Conservation (phyloP, 1,140 invertebrate genomes). For the Drosophila sulfurigaster region DNA sequence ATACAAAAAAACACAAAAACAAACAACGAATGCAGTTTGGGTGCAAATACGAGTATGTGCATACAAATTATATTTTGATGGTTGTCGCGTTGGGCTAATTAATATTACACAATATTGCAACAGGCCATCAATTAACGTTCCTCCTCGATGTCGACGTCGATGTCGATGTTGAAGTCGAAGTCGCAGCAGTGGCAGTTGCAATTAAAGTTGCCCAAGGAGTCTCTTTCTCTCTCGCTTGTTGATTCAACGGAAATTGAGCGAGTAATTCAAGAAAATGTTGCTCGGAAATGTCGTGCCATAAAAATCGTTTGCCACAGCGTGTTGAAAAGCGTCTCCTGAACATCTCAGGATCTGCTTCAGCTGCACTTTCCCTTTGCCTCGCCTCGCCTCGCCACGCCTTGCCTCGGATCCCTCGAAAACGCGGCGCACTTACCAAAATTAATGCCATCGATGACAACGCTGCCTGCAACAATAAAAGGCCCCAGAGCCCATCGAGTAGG, state of each 20-base stretch:
- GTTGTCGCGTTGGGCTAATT: slow-evolving; percentile 51
- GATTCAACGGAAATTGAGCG: slow-evolving; percentile 83
- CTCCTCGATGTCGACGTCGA: not conserved
- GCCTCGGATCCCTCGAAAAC: too few relatives aligned
- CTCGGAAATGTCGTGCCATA: slow-evolving; percentile 74
- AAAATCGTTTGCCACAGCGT: slow-evolving; percentile 63
- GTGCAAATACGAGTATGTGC: not conserved
- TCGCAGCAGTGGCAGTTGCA: not conserved
- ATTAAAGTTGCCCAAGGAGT: too few relatives aligned
- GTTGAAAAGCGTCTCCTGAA: slow-evolving; percentile 61
- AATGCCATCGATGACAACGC: slow-evolving; percentile 82
- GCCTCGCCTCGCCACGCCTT: too few relatives aligned
- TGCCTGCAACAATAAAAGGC: slow-evolving; percentile 70
- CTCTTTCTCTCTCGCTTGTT: slow-evolving; percentile 23
- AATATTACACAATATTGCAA: slow-evolving; percentile 63
- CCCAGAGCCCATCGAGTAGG: slow-evolving; percentile 14
- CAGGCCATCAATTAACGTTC: slow-evolving; percentile 53
- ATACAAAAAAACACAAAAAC: slow-evolving; percentile 38
- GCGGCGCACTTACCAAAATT: slow-evolving; percentile 77
- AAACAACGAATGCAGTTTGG: not conserved
- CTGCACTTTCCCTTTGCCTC: slow-evolving; percentile 8
- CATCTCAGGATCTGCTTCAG: slow-evolving; percentile 16
- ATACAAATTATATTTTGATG: slow-evolving; percentile 55
- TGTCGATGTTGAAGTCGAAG: slow-evolving; percentile 5
- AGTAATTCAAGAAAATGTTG: slow-evolving; percentile 76